phyloP scores from a whole-genome alignment of 2,888 invertebrate genomes.

The Amphipoea oculea region DNA sequence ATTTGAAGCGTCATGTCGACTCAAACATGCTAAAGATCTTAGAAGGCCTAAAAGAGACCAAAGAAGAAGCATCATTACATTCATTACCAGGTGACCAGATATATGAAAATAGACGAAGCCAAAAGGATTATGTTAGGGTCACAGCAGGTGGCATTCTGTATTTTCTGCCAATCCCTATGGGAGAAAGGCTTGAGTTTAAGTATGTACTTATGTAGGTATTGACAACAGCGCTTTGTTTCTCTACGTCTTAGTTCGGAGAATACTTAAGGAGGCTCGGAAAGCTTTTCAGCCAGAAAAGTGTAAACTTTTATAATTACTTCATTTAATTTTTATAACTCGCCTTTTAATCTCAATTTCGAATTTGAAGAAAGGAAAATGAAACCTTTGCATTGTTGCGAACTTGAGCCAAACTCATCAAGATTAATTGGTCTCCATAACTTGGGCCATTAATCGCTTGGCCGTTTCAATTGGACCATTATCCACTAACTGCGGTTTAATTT shows the following conservation, averaged over 20 bases:
- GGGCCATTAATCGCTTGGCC: slow-evolving; percentile 47
- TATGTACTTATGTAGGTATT: neutral
- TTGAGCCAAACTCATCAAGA: slow-evolving; percentile 16
- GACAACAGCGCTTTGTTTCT: neutral
- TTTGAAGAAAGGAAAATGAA: neutral
- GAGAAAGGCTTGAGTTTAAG: neutral
- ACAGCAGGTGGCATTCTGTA: neutral
- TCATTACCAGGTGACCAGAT: neutral
- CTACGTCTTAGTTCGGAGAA: neutral
- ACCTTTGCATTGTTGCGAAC: slow-evolving; percentile 11
- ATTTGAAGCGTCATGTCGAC: neutral
- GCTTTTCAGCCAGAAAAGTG: neutral
- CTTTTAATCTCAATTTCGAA: neutral
- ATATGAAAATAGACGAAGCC: neutral
- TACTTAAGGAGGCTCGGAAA: neutral
- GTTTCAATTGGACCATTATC: slow-evolving; percentile 64
- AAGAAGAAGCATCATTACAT: neutral
- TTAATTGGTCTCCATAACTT: slow-evolving; percentile 25
- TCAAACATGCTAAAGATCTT: neutral
- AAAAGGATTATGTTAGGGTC: neutral
- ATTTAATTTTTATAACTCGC: neutral
- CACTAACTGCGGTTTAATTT: slow-evolving; percentile 75
- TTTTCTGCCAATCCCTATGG: neutral
- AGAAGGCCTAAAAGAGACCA: neutral
- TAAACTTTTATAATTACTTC: slow-evolving; percentile 17